Evolutionary conservation across 1,140 invertebrate genomes (phyloP).

Genomic region (Himalopsyche phryganea): DNA sequence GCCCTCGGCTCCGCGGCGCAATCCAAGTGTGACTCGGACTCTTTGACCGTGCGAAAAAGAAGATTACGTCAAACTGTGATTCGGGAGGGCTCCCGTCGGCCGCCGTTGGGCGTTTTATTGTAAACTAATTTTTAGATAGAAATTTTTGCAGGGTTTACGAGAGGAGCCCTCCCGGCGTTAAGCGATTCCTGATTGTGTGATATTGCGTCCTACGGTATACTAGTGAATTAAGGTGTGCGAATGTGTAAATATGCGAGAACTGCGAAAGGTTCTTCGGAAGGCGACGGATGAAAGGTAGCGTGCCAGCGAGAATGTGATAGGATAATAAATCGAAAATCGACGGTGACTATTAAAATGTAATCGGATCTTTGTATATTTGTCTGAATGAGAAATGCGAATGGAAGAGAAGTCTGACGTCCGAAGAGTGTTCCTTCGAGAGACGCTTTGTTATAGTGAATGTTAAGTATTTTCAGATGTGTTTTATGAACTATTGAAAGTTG

Average conservation of each 20-base stretch:
- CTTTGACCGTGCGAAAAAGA: slow-evolving; percentile 33
- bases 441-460: slow-evolving; percentile 30
- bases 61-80: slow-evolving; percentile 35
- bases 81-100: slow-evolving; percentile 36
- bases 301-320: slow-evolving; percentile 20
- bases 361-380: slow-evolving; percentile 23
- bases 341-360: slow-evolving; percentile 34
- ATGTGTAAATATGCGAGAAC: slow-evolving; percentile 31
- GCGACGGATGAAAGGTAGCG: slow-evolving; percentile 25
- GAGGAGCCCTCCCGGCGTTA: slow-evolving; percentile 34
- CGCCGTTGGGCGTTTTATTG: slow-evolving; percentile 27
- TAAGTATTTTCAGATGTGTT: slow-evolving; percentile 35
- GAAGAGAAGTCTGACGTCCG: not conserved
- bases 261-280: slow-evolving; percentile 20
- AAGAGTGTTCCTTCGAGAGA: slow-evolving; percentile 11
- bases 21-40: slow-evolving; percentile 27
- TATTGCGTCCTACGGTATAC: slow-evolving; percentile 36
- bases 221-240: slow-evolving; percentile 33
- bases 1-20: not conserved
- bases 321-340: slow-evolving; percentile 27
- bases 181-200: slow-evolving; percentile 37
- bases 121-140: slow-evolving; percentile 35
- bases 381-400: slow-evolving; percentile 13
- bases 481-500: slow-evolving; percentile 26
- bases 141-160: slow-evolving; percentile 34